phyloP scores from a whole-genome alignment of 2,113 vertebrate genomes.

The human region DNA sequence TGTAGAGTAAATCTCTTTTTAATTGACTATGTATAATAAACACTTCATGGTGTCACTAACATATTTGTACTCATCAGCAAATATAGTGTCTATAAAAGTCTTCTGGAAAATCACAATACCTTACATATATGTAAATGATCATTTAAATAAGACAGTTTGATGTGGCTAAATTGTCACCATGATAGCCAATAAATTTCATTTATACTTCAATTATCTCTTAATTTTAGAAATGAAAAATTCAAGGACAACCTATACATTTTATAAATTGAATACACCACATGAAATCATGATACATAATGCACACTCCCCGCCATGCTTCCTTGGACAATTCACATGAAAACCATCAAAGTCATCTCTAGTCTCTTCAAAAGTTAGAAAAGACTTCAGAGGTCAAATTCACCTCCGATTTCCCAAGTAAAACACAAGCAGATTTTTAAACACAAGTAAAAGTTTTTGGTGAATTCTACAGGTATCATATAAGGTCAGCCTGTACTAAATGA shows the following conservation, averaged over 20 bases:
- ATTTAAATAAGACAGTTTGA: not conserved
- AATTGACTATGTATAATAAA: conserved; percentile 24
- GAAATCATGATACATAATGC: not conserved
- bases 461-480: not conserved
- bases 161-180: not conserved
- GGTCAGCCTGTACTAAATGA: not conserved
- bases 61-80: conserved; percentile 33
- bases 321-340: not conserved
- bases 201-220: not conserved
- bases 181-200: not conserved
- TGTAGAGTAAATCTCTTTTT: conserved; percentile 2
- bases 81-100: not conserved
- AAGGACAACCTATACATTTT: not conserved
- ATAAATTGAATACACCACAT: not conserved
- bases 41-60: not conserved
- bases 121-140: not conserved
- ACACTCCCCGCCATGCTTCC: not conserved
- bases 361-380: not conserved
- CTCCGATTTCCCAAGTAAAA: conserved; percentile 44
- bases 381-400: not conserved
- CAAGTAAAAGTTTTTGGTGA: not conserved
- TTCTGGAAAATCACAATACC: not conserved
- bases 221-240: conserved; percentile 24
- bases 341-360: not conserved
- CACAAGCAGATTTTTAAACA: conserved; percentile 2